Base-by-base conservation (phyloP, 2,797 vertebrate genomes). In the Loriculus beryllinus region DNA sequence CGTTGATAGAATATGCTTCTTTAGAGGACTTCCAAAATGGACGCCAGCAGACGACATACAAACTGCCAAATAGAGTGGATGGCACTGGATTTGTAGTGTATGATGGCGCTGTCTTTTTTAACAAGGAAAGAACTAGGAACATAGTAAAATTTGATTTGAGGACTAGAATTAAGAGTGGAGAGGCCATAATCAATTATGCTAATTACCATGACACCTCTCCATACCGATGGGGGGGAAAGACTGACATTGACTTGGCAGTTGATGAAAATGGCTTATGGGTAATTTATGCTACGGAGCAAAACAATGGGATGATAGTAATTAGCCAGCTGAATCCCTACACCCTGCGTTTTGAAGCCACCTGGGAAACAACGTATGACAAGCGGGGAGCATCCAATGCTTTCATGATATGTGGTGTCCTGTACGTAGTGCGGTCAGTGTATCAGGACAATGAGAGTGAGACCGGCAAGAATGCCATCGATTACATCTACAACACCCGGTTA, bases 171-270 rank as follows among this genome's bases (percentile, higher is more conserved):
- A 99, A 99, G 97, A 99, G 99, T 10, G 99, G 99, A 14, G 99
- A 99, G 97, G 99, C 99, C 18, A 99, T 99, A 97, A 99, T 99
- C 97, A 99, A 99, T 95, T 99, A 99, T 6, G 99, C 99, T 95
- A 99, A 99, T 98, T 99, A 99, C 97, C 99, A 99, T 1, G 99
- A 99, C 97, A 99, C 99, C 5, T 99, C 99, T 7, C 99, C 99
- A 0, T 99, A 99, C 95, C 98, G 99, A 93, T 99, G 99, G 99
- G 99, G 99, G 21, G 99, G 99, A 33, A 99, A 99, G 97, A 99
- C 99, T 40, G 99, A 99, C 97, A 99, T 99, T 49, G 99, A 99
- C 97, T 97, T 99, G 96, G 99, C 99, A 0, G 99, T 99, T 79
- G 99, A 99, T 72, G 99, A 99, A 96, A 99, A 99, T 5, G 99